phyloP scores from a whole-genome alignment of 2,797 vertebrate genomes.

The Semotilus atromaculatus region DNA sequence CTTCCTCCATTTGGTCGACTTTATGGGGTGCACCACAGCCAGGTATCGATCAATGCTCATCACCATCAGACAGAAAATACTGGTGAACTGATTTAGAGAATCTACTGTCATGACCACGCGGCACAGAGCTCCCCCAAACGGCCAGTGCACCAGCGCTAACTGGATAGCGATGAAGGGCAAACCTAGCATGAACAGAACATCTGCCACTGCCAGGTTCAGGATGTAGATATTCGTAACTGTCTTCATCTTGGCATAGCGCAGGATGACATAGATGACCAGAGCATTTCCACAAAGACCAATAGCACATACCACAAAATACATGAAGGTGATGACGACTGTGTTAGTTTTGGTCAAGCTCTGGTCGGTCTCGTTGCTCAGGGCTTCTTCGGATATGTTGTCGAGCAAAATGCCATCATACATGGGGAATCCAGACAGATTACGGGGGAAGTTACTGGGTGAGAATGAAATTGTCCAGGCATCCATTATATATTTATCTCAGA shows the following conservation, averaged over 20 bases:
- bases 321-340: conserved; percentile 90
- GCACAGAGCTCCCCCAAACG: conserved; percentile 92
- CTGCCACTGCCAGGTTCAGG: conserved; percentile 94
- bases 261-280: conserved; percentile 95
- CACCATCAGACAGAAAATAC: conserved; percentile 95
- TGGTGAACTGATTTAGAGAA: conserved; percentile 96
- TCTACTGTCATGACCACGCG: conserved; percentile 94
- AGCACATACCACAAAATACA: conserved; percentile 93
- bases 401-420: conserved; percentile 74
- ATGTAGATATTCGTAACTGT: conserved; percentile 99
- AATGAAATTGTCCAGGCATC: conserved; percentile 78
- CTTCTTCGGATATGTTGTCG: conserved; percentile 73
- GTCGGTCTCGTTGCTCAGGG: conserved; percentile 69
- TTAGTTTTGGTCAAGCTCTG: conserved; percentile 84
- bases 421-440: conserved; percentile 75
- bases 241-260: conserved; percentile 98
- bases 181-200: conserved; percentile 95
- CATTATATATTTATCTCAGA: conserved; percentile 66
- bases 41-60: conserved; percentile 97
- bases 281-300: conserved; percentile 92
- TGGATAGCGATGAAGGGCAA: conserved; percentile 96
- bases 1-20: conserved; percentile 93
- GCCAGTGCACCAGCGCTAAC: conserved; percentile 93
- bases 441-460: conserved; percentile 72
- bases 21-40: conserved; percentile 95